Evolutionary conservation across 2,888 invertebrate genomes (phyloP), one percentile per base, ranked within the genome.

Genomic region (Leucophora obtusa): DNA sequence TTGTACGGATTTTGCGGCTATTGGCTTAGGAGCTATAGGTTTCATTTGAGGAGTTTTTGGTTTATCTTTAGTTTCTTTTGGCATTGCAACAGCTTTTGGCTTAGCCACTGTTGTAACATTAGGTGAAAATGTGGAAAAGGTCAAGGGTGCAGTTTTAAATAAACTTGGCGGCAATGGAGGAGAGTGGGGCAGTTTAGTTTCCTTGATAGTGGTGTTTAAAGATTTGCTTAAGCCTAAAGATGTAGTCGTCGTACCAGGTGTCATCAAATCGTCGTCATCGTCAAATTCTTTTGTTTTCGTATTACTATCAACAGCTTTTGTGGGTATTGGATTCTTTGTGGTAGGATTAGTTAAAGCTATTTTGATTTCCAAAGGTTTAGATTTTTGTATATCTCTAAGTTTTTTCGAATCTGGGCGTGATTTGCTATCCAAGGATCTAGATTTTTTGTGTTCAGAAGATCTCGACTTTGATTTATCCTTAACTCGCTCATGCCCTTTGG

Each of bases 111-210:
- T 78, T 3, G 72, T 66, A 2, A 72, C 47, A 8, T 75, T 82
- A 11, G 78, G 66, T 0, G 85, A 76, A 6, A 85, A 77, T 1
- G 85, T 83, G 24, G 87, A 85, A 28, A 89, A 86, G 9, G 87
- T 86, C 21, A 87, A 80, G 15, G 87, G 85, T 9, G 85, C 83
- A 6, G 88, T 86, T 63, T 90, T 90, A 59, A 90, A 90, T 2
- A 90, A 82, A 68, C 90, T 90, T 10, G 90, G 90, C 8, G 90
- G 90, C 74, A 90, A 63, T 0, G 90, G 90, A 4, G 90, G 89
- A 2, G 90, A 90, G 0, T 86, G 85, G 0, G 89, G 89, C 60
- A 90, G 56, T 17, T 85, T 85, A 9, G 85, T 72, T 17, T 87
- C 87, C 51, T 85, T 86, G 15, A 86, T 84, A 24, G 68, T 83